Evolutionary conservation across 2,113 vertebrate genomes (phyloP), one percentile per base, ranked within the genome.

Genomic region (Todiramphus saurophagus): DNA sequence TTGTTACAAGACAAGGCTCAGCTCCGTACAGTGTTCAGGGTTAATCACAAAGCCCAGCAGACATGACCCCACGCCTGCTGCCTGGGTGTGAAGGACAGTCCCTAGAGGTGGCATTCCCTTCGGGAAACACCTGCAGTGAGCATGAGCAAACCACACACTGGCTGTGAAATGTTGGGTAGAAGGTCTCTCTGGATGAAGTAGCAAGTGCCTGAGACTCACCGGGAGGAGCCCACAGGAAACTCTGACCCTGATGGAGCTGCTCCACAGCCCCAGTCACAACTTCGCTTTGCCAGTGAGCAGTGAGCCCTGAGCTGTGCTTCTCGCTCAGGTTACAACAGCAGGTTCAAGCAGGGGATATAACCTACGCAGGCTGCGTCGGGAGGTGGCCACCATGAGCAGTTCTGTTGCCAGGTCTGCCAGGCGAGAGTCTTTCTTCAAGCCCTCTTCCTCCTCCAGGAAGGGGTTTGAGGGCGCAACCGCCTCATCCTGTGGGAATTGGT

Each of bases 381-480:
- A 99, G 5, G 99, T 99, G 83, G 98, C 98, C 94, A 98, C 98
- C 99, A 99, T 99, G 53, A 99, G 98, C 97, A 99, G 98, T 74
- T 99, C 99, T 56, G 99, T 98, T 0, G 99, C 99, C 89, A 99
- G 96, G 94, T 99, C 99, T 0, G 99, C 95, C 60, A 99, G 97
- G 50, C 98, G 98, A 7, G 98, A 98, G 46, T 99, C 99, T 88
- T 99, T 99, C 96, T 99, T 99, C 62, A 86, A 98, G 97, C 50
- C 96, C 90, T 90, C 99, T 43, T 99, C 99, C 76, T 99, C 99
- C 84, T 99, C 99, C 96, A 99, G 93, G 96, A 99, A 99, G 1
- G 99, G 99, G 95, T 99, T 99, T 8, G 99, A 99, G 41, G 99
- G 99, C 2, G 99, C 99, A 30, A 99, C 99, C 1, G 98, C 98